A percentile compares a stretch with the other conserved stretches of the same genome.
phyloP scores from a whole-genome alignment of 2,113 vertebrate genomes.

The Merops nubicus region DNA sequence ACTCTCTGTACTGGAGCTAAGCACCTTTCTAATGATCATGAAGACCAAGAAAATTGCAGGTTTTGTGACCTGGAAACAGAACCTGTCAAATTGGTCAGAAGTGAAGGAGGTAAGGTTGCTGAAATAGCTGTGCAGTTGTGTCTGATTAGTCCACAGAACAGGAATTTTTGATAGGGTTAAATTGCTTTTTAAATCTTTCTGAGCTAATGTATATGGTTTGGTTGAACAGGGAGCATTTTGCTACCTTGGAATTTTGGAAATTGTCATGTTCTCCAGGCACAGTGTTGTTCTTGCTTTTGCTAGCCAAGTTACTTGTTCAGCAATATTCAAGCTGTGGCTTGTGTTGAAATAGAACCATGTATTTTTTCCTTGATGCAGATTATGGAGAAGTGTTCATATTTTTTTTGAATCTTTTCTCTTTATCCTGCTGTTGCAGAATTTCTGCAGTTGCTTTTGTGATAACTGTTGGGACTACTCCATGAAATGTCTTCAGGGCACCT shows the following conservation, averaged over 20 bases:
- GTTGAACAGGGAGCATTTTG: not conserved
- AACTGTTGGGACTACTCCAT: not conserved
- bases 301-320: not conserved
- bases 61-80: slow-evolving; percentile 67
- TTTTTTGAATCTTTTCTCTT: not conserved
- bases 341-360: not conserved
- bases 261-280: not conserved
- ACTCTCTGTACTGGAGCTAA: slow-evolving; percentile 15
- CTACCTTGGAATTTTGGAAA: not conserved
- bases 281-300: not conserved
- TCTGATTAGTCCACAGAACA: not conserved
- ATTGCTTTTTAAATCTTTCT: not conserved
- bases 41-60: slow-evolving; percentile 32
- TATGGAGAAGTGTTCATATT: not conserved
- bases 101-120: slow-evolving; percentile 68
- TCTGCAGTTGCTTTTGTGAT: not conserved
- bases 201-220: not conserved
- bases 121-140: not conserved
- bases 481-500: not conserved
- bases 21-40: not conserved
- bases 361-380: not conserved
- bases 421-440: not conserved
- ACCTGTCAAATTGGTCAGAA: slow-evolving; percentile 69
- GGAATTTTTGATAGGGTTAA: not conserved
- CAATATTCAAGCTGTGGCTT: not conserved